Conservation (phyloP, 2,113 vertebrate genomes). For the Callionymus lyra region DNA sequence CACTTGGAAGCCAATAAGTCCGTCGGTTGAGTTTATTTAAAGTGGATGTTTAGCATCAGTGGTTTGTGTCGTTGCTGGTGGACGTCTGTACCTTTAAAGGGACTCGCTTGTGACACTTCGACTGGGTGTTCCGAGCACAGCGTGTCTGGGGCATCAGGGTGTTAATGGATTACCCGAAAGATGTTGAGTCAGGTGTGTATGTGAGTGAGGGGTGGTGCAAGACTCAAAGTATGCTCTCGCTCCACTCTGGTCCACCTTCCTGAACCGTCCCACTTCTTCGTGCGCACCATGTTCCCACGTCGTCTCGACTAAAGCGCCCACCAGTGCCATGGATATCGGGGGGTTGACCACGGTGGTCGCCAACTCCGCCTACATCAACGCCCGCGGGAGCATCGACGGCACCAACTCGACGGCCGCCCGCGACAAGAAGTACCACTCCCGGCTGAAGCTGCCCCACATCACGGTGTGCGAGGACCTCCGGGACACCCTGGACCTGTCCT, state of each 20-base stretch:
- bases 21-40: too few species aligned
- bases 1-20: neutral
- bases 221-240: constrained; percentile 36
- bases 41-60: too few species aligned
- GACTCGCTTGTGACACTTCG: too few species aligned
- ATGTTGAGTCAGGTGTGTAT: constrained; percentile 72
- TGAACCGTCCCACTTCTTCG: constrained; percentile 10
- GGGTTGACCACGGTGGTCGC: constrained; percentile 71
- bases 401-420: constrained; percentile 51
- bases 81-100: too few species aligned
- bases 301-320: constrained; percentile 24
- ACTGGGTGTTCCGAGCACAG: constrained; percentile 21
- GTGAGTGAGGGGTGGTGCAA: constrained; percentile 15
- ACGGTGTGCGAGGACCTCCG: constrained; percentile 64
- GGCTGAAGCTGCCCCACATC: constrained; percentile 72
- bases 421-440: constrained; percentile 70
- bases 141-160: constrained; percentile 66
- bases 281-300: constrained; percentile 29
- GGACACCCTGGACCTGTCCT: constrained; percentile 63
- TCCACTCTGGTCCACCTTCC: constrained; percentile 12
- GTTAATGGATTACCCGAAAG: constrained; percentile 74
- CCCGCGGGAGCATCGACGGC: constrained; percentile 69
- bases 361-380: constrained; percentile 73
- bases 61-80: too few species aligned
- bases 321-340: constrained; percentile 67